Evolutionary conservation across 2,113 vertebrate species (phyloP).

Genomic region (Brachyhypopomus gauderio): DNA sequence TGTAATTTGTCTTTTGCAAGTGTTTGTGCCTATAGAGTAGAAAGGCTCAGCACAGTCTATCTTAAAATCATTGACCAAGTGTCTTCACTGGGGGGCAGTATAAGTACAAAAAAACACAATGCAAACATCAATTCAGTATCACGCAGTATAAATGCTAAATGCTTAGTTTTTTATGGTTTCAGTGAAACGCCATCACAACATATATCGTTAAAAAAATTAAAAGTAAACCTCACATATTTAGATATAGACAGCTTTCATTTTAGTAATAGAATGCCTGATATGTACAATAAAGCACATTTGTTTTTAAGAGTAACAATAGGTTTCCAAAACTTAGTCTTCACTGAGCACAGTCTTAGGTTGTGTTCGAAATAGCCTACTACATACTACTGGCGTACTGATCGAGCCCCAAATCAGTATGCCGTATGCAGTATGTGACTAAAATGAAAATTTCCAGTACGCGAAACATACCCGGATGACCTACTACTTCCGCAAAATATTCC

Average conservation of each 20-base stretch:
- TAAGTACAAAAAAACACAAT: slow-evolving; percentile 15
- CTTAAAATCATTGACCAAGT: slow-evolving; percentile 32
- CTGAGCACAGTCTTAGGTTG: too few relatives aligned
- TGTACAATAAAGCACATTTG: slow-evolving; percentile 12
- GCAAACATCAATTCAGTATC: background rate
- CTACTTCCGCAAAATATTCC: too few relatives aligned
- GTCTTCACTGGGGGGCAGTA: slow-evolving; percentile 34
- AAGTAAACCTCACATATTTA: too few relatives aligned
- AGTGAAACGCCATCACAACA: background rate
- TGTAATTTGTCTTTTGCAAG: slow-evolving; percentile 18
- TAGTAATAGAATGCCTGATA: slow-evolving; percentile 30
- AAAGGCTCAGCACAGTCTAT: slow-evolving; percentile 18
- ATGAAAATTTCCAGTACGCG: too few relatives aligned
- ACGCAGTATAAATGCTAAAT: slow-evolving; percentile 12
- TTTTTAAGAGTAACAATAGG: slow-evolving; percentile 31
- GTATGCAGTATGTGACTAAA: too few relatives aligned
- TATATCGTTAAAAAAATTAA: too few relatives aligned
- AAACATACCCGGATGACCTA: too few relatives aligned
- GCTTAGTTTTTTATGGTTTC: background rate
- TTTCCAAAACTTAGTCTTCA: slow-evolving; percentile 16
- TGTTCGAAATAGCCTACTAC: too few relatives aligned
- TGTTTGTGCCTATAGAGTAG: slow-evolving; percentile 27
- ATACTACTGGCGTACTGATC: too few relatives aligned
- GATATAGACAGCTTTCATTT: background rate
- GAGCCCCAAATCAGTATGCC: too few relatives aligned